Base-by-base conservation (phyloP, 2,888 invertebrate genomes). In the Julus scanicus region DNA sequence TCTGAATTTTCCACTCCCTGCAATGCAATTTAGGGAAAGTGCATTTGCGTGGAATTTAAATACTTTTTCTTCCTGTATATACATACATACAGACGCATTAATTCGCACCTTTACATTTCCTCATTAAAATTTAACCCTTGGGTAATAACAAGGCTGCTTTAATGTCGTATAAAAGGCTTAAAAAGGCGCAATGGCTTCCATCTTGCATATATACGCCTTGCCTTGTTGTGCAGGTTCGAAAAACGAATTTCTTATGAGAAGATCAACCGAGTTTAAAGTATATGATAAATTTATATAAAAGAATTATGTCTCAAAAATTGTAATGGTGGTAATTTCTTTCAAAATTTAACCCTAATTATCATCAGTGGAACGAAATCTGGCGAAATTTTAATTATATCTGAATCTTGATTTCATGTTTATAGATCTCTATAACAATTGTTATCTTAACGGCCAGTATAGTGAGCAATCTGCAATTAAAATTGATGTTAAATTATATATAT, bases 91-190 rank as follows among this genome's bases (percentile, higher is more conserved):
- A 80, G 15, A 11, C 11, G 80, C 80, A 80, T 80, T 80, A 80
- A 80, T 80, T 80, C 80, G 80, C 80, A 80, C 80, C 80, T 80
- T 44, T 80, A 15, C 15, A 80, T 80, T 80, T 80, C 29, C 37
- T 80, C 80, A 80, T 80, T 80, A 80, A 80, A 80, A 80, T 80
- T 80, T 80, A 80, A 37, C 80, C 37, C 15, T 37, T 29, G 3
- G 37, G 13, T 37, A 13, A 80, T 37, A 80, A 80, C 80, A 37
- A 15, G 80, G 80, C 80, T 1, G 37, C 80, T 80, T 37, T 9
- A 15, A 80, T 37, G 80, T 80, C 80, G 80, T 71, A 71, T 80
- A 80, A 80, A 80, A 80, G 80, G 80, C 80, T 37, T 80, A 80
- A 80, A 80, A 15, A 37, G 80, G 29, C 37, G 37, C 80, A 29